Percentiles rank a stretch among this genome's conserved stretches.
Evolutionary conservation across 64 coral and sea anemone species (phyloP).

Genomic region (Orbicella faveolata): DNA sequence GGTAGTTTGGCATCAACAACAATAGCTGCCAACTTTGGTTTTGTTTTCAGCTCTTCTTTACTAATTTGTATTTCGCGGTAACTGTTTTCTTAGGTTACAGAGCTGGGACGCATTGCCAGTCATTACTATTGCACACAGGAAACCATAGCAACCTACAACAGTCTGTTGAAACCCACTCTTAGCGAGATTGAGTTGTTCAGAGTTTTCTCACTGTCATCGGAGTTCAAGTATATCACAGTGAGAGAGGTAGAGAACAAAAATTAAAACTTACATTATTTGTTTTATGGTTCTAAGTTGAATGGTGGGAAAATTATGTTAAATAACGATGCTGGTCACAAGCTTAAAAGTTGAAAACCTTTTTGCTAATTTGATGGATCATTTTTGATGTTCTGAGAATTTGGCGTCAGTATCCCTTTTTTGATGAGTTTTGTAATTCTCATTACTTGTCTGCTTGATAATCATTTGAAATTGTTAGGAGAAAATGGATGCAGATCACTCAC

Average conservation of each 20-base stretch:
- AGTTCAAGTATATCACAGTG: slow-evolving; percentile 93
- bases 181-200: slow-evolving; percentile 96
- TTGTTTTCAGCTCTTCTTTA: neutral
- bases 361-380: too few species aligned
- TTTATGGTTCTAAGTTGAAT: too few species aligned
- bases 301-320: too few species aligned
- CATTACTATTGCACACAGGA: slow-evolving; percentile 95
- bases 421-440: too few species aligned
- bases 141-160: slow-evolving; percentile 90
- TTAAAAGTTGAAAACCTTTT: too few species aligned
- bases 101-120: slow-evolving; percentile 94
- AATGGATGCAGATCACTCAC: too few species aligned
- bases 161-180: slow-evolving; percentile 86
- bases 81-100: slow-evolving; percentile 63
- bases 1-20: neutral
- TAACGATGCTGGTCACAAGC: too few species aligned
- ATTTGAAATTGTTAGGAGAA: too few species aligned
- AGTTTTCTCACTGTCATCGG: slow-evolving; percentile 92
- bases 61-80: neutral
- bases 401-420: too few species aligned
- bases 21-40: neutral
- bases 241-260: slow-evolving; percentile 57
- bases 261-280: neutral
- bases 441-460: too few species aligned
- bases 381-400: too few species aligned